phyloP scores from a whole-genome alignment of 2,113 vertebrate genomes.

The Mirounga angustirostris region DNA sequence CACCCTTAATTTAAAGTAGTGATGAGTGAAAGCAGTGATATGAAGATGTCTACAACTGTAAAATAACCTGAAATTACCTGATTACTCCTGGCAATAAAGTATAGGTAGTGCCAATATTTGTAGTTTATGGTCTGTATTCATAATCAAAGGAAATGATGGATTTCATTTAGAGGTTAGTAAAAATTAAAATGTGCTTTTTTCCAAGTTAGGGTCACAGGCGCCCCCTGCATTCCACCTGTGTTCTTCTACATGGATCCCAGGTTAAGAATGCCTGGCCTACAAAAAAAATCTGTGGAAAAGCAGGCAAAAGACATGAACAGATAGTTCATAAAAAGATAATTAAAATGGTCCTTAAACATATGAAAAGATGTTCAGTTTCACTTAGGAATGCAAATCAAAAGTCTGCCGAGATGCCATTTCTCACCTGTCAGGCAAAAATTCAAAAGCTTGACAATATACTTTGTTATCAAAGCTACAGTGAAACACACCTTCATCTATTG shows the following conservation, averaged over 20 bases:
- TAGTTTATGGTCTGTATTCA: conserved; percentile 11
- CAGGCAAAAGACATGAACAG: background rate
- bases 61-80: background rate
- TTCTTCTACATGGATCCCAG: background rate
- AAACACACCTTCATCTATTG: background rate
- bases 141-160: conserved; percentile 30
- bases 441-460: background rate
- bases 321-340: conserved; percentile 6
- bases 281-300: conserved; percentile 17
- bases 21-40: background rate
- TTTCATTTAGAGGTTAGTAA: conserved; percentile 45
- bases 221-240: background rate
- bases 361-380: background rate
- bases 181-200: background rate
- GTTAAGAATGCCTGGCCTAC: conserved; percentile 17
- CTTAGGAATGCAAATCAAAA: background rate
- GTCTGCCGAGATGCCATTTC: background rate
- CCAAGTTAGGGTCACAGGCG: background rate
- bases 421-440: background rate
- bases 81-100: background rate
- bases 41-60: background rate
- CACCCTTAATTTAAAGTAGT: background rate
- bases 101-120: background rate
- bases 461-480: background rate
- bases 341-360: background rate